These are phyloP conservation scores for Neodon shergylaensis DNA, from an alignment of 2,113 vertebrate genomes.

Conservation along the genomic window DNA sequence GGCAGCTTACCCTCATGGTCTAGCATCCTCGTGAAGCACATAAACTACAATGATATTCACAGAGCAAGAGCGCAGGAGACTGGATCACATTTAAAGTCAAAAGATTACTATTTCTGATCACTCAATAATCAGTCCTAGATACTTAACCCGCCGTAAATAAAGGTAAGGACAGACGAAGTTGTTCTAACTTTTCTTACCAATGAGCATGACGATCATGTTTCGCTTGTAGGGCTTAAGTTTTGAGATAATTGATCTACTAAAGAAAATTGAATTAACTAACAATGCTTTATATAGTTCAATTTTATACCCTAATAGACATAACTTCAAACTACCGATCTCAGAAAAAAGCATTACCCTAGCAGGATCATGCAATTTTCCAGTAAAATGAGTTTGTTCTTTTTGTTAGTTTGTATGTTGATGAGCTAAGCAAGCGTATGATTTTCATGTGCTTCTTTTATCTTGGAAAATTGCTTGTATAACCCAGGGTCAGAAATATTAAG, in stretches of 20 bases:
- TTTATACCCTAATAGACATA: constrained; percentile 12
- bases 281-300: background rate
- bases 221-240: background rate
- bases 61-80: background rate
- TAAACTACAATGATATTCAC: background rate
- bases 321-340: constrained; percentile 16
- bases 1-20: background rate
- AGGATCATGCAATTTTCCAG: background rate
- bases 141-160: background rate
- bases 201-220: background rate
- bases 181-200: background rate
- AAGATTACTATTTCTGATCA: background rate
- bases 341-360: background rate
- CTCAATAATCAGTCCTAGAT: background rate
- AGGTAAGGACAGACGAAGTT: background rate
- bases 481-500: background rate
- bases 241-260: background rate
- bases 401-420: constrained; percentile 24
- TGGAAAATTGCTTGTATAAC: constrained; percentile 37
- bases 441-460: background rate
- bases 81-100: background rate
- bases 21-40: background rate
- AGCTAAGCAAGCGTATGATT: background rate
- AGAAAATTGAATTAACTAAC: background rate
- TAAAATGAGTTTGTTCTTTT: constrained; percentile 29